A percentile compares a stretch with the other conserved stretches of the same genome.
phyloP scores from a whole-genome alignment of 2,888 invertebrate species.

The Deilephila porcellus region DNA sequence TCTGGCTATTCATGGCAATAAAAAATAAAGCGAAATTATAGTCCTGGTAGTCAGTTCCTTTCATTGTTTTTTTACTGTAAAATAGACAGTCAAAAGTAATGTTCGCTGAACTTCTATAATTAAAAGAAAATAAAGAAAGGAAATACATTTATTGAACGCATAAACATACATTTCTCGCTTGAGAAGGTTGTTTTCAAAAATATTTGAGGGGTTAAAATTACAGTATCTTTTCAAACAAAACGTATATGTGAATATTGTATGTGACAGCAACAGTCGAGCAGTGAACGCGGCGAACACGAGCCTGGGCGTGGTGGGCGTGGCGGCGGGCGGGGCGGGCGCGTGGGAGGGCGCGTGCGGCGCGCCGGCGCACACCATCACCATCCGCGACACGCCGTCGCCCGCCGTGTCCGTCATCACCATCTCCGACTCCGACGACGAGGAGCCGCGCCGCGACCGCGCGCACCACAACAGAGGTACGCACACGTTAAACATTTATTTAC shows the following conservation, averaged over 20 bases:
- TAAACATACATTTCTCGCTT: too few species aligned
- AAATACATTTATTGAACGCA: too few species aligned
- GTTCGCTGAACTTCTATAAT: too few species aligned
- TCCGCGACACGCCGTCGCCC: slow-evolving; percentile 97
- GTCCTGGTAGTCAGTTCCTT: too few species aligned
- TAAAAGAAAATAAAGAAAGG: too few species aligned
- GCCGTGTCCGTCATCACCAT: slow-evolving; percentile 96
- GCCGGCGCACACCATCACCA: slow-evolving; percentile 94
- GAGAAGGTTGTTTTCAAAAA: too few species aligned
- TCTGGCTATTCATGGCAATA: too few species aligned
- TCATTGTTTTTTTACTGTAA: too few species aligned
- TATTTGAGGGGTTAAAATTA: too few species aligned
- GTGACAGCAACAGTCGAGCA: slow-evolving; percentile 42
- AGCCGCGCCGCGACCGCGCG: slow-evolving; percentile 52
- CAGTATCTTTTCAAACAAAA: neutral
- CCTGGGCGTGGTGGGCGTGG: slow-evolving; percentile 36
- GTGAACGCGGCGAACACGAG: slow-evolving; percentile 36
- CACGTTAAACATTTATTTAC: too few species aligned
- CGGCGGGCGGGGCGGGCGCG: slow-evolving; percentile 55
- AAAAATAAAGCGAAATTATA: too few species aligned
- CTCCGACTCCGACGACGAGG: slow-evolving; percentile 95
- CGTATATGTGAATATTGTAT: neutral
- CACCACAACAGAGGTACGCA: slow-evolving; percentile 56
- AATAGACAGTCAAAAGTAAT: too few species aligned
- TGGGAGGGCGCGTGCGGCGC: slow-evolving; percentile 40